Base-by-base conservation (phyloP, 1,140 invertebrate genomes). In the Holcopasites calliopsidis region DNA sequence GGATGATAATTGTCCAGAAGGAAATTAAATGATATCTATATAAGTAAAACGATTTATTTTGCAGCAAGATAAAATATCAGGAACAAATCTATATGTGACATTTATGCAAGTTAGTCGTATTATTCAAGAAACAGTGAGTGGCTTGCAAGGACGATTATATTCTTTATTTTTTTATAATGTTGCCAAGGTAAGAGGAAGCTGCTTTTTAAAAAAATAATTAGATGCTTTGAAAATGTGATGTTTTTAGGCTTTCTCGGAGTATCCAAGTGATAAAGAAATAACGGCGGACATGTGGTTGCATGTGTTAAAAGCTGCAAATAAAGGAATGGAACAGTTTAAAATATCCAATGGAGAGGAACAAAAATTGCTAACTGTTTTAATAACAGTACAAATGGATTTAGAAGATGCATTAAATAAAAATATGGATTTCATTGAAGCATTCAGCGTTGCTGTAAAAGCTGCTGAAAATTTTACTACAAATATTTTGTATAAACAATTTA, bases 321-420 rank as follows among this genome's bases (percentile, higher is more conserved):
- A 88, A 16, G 86, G 87, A 2, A 86, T 94, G n/a, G 84, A 82
- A 60, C 92, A 92, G 71, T 92, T 94, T 87, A 92, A 93, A 42
- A 90, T 92, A 66, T 92, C 18, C 1, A 54, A 26, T 8, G 1
- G 90, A 62, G 93, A 93, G 0, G 92, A 95, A 74, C 84, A 94
- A 78, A 94, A 94, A 23, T 93, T 95, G 92, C 76, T 93, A 18
- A 92, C 93, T 86, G 88, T 92, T 62, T 86, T 94, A 47, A 65
- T 86, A 64, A 81, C 90, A 26, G 92, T 90, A 4, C 69, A 86
- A 54, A 52, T 76, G 47, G 65, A 61, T 62, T 87, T 82, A 57
- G 71, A 71, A 69, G 82, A 88, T 58, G 78, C 52, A 50, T 85
- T 82, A 64, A 76, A 35, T 64, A 47, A 21, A 71, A 79, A 66